These are phyloP conservation scores for Tanypteryx hageni DNA, from an alignment of 2,888 invertebrate genomes.

Conservation along the genomic window DNA sequence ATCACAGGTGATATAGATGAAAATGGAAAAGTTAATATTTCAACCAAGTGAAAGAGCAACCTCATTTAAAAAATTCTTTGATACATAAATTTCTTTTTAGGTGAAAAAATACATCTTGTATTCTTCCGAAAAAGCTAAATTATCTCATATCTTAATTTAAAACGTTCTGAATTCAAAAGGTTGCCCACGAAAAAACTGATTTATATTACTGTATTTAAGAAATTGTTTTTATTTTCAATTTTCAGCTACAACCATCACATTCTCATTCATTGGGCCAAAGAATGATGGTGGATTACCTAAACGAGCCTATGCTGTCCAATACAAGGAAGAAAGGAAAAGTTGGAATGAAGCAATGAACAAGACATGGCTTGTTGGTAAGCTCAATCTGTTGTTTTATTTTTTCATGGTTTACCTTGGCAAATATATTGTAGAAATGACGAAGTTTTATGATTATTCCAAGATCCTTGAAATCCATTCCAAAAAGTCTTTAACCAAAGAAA, in stretches of 20 bases:
- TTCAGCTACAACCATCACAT: constrained; percentile 88
- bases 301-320: constrained; percentile 85
- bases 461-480: neutral
- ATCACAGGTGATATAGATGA: constrained; percentile 76
- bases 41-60: too few species aligned
- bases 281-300: constrained; percentile 87
- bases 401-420: neutral
- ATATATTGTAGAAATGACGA: neutral
- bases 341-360: constrained; percentile 85
- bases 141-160: too few species aligned
- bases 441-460: neutral
- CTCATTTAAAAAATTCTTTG: neutral
- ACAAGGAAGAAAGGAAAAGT: constrained; percentile 82
- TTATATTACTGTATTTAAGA: too few species aligned
- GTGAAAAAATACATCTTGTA: neutral
- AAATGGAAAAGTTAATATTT: too few species aligned
- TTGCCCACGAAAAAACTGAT: too few species aligned
- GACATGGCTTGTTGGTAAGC: constrained; percentile 85
- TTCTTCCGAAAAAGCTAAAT: neutral
- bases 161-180: too few species aligned
- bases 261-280: constrained; percentile 85
- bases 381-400: constrained; percentile 66
- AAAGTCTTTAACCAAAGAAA: too few species aligned
- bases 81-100: constrained; percentile 56
- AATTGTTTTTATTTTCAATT: constrained; percentile 65